Percentiles rank a stretch among this genome's conserved stretches.
phyloP scores from a whole-genome alignment of 1,140 invertebrate species.

The Anagrus nilaparvatae region DNA sequence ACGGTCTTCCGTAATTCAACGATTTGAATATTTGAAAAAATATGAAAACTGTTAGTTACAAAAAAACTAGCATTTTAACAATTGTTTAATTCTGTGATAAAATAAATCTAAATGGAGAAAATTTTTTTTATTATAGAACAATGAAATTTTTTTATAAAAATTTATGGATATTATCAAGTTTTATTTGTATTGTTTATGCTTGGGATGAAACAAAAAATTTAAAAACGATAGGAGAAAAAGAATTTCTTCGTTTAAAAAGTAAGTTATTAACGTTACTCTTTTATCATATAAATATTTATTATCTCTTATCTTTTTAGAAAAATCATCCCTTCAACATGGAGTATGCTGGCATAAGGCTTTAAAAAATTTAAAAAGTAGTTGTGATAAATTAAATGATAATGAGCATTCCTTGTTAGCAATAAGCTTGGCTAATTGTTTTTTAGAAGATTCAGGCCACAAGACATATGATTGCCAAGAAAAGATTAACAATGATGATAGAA shows the following conservation, averaged over 20 bases:
- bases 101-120: too few relatives aligned
- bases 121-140: neutral
- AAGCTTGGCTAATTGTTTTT: slow-evolving; percentile 56
- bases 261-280: slow-evolving; percentile 9
- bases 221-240: slow-evolving; percentile 28
- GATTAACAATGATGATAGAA: slow-evolving; percentile 30
- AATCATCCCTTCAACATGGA: slow-evolving; percentile 43
- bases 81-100: slow-evolving; percentile 1
- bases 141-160: slow-evolving; percentile 8
- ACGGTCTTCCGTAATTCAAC: too few relatives aligned
- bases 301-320: slow-evolving; percentile 18
- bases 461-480: slow-evolving; percentile 43
- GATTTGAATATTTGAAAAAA: too few relatives aligned
- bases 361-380: slow-evolving; percentile 43
- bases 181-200: slow-evolving; percentile 7
- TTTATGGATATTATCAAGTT: slow-evolving; percentile 10
- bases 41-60: too few relatives aligned
- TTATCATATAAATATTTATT: neutral
- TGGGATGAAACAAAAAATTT: slow-evolving; percentile 17
- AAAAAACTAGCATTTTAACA: too few relatives aligned
- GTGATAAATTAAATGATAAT: slow-evolving; percentile 48
- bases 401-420: slow-evolving; percentile 51
- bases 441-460: slow-evolving; percentile 47
- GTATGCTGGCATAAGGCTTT: slow-evolving; percentile 53
- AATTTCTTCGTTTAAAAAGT: slow-evolving; percentile 27